Percentiles rank a stretch among this genome's conserved stretches.
Conservation (phyloP, 2,797 vertebrate species). For the Siniperca obscura region DNA sequence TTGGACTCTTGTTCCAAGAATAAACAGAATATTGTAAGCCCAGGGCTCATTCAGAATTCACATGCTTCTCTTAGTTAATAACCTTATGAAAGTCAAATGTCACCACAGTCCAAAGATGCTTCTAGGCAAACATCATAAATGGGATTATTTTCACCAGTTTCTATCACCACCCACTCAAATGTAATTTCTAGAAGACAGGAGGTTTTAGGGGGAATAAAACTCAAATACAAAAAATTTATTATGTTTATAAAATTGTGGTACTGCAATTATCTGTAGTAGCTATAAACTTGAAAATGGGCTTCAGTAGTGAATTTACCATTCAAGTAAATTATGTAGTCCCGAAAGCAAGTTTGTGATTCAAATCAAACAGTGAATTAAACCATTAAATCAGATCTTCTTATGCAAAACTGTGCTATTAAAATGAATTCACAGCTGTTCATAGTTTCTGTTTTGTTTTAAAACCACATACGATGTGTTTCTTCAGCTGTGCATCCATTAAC, state of each 20-base stretch:
- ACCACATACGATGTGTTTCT: neutral
- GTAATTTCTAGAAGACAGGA: neutral
- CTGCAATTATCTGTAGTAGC: neutral
- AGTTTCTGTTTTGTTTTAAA: neutral
- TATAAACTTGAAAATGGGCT: neutral
- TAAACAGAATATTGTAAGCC: conserved; percentile 29
- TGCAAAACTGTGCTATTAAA: neutral
- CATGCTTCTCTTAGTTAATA: conserved; percentile 51
- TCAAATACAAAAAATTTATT: neutral
- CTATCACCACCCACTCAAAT: neutral
- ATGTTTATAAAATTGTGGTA: neutral
- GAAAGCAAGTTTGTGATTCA: neutral
- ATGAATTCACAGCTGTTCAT: neutral
- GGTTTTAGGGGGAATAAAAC: neutral
- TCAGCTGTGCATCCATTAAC: neutral
- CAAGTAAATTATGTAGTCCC: too few species aligned
- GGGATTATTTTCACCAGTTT: conserved; percentile 25
- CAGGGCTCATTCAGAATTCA: conserved; percentile 38
- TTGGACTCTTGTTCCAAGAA: neutral
- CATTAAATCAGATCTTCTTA: neutral
- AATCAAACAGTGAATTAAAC: neutral
- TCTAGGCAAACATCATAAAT: conserved; percentile 28
- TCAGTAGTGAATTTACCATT: neutral
- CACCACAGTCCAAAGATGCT: conserved; percentile 38
- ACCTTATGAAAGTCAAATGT: conserved; percentile 53